A percentile compares a stretch with the other conserved stretches of the same genome.
Conservation (phyloP, 1,140 invertebrate species). For the Lethrus apterus region DNA sequence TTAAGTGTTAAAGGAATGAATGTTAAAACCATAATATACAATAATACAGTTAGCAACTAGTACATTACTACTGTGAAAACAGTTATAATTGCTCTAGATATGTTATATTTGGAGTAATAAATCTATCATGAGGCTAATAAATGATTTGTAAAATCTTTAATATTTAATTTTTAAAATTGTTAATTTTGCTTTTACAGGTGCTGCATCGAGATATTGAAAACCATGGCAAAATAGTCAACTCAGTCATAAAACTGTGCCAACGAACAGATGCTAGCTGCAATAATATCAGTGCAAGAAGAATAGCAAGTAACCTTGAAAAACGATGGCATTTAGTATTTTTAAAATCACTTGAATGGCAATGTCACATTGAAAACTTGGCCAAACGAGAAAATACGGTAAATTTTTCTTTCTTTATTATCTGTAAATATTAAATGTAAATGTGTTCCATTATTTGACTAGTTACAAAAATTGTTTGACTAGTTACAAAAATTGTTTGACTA, state of each 20-base stretch:
- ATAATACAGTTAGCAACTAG: too few relatives aligned
- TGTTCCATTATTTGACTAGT: too few relatives aligned
- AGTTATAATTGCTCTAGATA: not conserved
- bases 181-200: constrained; percentile 56
- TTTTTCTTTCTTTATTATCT: too few relatives aligned
- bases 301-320: constrained; percentile 58
- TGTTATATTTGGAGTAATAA: not conserved
- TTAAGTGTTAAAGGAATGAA: too few relatives aligned
- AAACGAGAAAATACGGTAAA: too few relatives aligned
- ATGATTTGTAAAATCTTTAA: too few relatives aligned
- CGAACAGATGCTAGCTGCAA: constrained; percentile 31
- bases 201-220: constrained; percentile 78
- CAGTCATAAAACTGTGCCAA: constrained; percentile 62
- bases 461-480: too few relatives aligned
- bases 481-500: too few relatives aligned
- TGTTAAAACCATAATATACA: too few relatives aligned
- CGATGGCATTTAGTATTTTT: constrained; percentile 85
- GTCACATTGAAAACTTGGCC: constrained; percentile 51
- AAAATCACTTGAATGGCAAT: constrained; percentile 82
- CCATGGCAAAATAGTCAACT: constrained; percentile 72
- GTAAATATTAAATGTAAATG: too few relatives aligned
- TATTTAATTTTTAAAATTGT: too few relatives aligned
- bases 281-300: constrained; percentile 38
- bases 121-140: not conserved
- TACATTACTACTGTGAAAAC: too few relatives aligned